Conservation (phyloP, 2,797 vertebrate genomes). For the Helostoma temminkii region DNA sequence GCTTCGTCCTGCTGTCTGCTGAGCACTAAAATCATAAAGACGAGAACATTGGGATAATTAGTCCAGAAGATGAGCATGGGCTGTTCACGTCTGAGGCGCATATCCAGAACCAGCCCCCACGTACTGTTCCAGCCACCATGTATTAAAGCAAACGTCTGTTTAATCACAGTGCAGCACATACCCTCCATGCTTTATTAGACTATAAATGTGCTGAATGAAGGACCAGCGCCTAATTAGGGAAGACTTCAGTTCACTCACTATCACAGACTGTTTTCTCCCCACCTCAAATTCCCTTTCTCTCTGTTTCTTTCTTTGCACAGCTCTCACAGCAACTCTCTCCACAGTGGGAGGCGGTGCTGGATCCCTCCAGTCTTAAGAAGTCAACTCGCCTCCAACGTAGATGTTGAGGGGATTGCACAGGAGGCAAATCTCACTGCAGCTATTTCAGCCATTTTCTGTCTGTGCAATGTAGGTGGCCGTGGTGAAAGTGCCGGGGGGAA, state of each 20-base stretch:
- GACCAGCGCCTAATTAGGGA: conserved; percentile 73
- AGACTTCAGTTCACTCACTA: conserved; percentile 66
- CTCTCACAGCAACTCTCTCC: conserved; percentile 40
- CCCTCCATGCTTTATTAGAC: conserved; percentile 75
- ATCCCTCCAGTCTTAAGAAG: conserved; percentile 65
- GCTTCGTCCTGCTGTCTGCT: conserved; percentile 55
- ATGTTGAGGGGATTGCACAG: conserved; percentile 60
- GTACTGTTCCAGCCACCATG: conserved; percentile 62
- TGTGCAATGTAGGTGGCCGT: conserved; percentile 65
- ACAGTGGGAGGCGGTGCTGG: conserved; percentile 50
- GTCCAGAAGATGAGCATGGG: conserved; percentile 68
- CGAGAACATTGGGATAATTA: conserved; percentile 76
- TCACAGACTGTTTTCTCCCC: conserved; percentile 39
- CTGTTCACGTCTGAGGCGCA: conserved; percentile 59
- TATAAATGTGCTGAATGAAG: conserved; percentile 76
- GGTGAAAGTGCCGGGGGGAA: conserved; percentile 27
- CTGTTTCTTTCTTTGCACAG: conserved; percentile 22
- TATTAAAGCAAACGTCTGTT: conserved; percentile 78
- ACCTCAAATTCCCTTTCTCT: conserved; percentile 35
- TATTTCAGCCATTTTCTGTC: conserved; percentile 70
- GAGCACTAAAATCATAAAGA: conserved; percentile 50
- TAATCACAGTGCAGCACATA: conserved; percentile 67
- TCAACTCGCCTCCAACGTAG: conserved; percentile 68
- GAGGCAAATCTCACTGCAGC: conserved; percentile 70
- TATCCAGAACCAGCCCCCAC: conserved; percentile 61